phyloP scores from a whole-genome alignment of 92 coral and sea anemone species.

The Heteractis magnifica region DNA sequence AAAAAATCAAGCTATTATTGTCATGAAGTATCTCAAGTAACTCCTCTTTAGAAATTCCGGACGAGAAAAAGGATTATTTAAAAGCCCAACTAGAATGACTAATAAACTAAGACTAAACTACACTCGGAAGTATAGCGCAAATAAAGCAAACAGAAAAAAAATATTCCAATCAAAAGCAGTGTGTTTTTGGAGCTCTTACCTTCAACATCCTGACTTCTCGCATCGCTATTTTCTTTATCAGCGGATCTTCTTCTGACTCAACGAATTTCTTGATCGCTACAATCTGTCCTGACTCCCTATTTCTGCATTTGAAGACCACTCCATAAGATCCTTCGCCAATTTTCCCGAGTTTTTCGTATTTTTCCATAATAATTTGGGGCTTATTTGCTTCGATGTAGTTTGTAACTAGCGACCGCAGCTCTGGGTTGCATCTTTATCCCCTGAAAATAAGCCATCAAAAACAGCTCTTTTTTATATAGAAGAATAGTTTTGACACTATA shows the following conservation, averaged over 20 bases:
- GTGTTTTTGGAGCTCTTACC: conserved; percentile 43
- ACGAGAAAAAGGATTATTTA: neutral
- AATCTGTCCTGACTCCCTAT: conserved; percentile 84
- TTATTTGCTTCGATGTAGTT: neutral
- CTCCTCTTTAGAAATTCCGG: neutral
- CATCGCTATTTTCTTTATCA: conserved; percentile 89
- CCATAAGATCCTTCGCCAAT: conserved; percentile 99
- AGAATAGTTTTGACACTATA: neutral
- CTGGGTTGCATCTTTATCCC: conserved; percentile 4
- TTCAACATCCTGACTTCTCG: conserved; percentile 94
- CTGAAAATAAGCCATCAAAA: conserved; percentile 3
- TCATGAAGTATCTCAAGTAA: neutral
- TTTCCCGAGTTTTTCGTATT: conserved; percentile 89
- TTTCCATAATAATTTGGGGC: conserved; percentile 58
- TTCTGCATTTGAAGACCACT: conserved; percentile 94
- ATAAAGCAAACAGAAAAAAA: neutral
- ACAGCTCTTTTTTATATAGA: neutral
- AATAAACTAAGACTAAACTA: neutral
- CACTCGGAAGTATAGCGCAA: neutral
- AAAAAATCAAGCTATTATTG: neutral
- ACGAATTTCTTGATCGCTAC: conserved; percentile 98
- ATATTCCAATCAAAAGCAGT: neutral
- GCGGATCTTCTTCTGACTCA: conserved; percentile 93
- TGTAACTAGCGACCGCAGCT: neutral
- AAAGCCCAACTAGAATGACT: neutral